Percentiles rank a stretch among this genome's conserved stretches.
These are phyloP conservation scores for Callimorpha dominula DNA, from an alignment of 2,888 invertebrate species.

Conservation along the genomic window DNA sequence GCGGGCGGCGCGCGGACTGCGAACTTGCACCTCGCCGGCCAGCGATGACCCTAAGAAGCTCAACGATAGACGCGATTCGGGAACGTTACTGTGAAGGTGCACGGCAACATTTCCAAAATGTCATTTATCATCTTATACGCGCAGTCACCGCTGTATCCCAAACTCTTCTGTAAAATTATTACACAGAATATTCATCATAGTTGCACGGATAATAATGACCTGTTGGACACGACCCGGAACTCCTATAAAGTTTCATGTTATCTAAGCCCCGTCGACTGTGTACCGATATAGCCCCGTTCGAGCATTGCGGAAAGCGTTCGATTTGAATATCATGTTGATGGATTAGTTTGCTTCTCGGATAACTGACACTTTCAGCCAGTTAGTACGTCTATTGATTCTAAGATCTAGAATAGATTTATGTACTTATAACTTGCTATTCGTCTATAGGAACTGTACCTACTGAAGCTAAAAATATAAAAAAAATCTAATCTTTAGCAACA, in stretches of 20 bases:
- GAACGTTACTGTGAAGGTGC: neutral
- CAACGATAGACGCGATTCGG: no score
- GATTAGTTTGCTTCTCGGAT: conserved; percentile 47
- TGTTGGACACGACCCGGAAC: conserved; percentile 25
- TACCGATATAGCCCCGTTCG: conserved; percentile 22
- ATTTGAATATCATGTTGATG: conserved; percentile 50
- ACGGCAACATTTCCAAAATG: neutral
- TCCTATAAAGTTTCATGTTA: conserved; percentile 39
- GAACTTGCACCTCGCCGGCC: no score
- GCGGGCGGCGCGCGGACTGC: no score
- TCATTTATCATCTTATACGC: neutral
- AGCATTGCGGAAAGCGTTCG: conserved; percentile 14
- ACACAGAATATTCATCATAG: conserved; percentile 22
- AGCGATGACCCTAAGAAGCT: no score
- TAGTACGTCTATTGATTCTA: conserved; percentile 1
- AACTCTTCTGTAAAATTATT: neutral
- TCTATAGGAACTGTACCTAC: no score
- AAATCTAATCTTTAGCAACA: no score
- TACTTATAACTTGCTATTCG: neutral
- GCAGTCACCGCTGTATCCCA: neutral
- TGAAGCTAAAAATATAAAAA: no score
- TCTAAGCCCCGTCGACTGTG: conserved; percentile 30
- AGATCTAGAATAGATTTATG: neutral
- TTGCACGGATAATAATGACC: conserved; percentile 13
- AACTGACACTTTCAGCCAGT: conserved; percentile 29